These are phyloP conservation scores for Saguinus midas DNA, from an alignment of 2,113 vertebrate species.

Conservation along the genomic window DNA sequence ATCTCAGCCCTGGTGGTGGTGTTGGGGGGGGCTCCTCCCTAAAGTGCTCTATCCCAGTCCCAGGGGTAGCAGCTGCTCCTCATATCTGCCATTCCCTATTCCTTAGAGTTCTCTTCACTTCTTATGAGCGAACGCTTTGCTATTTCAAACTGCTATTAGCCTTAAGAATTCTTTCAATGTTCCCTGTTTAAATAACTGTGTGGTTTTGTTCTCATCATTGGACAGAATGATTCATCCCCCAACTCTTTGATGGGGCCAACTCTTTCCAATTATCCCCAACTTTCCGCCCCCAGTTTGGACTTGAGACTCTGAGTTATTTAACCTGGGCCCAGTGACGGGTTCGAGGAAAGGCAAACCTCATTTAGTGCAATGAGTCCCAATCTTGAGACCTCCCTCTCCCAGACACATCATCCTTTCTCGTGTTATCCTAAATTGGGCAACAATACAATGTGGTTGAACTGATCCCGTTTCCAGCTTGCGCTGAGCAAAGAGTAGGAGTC, in stretches of 20 bases:
- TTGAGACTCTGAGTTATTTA: neutral
- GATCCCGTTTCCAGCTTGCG: no score
- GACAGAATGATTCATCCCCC: neutral
- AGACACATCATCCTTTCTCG: neutral
- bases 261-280: neutral
- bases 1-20: no score
- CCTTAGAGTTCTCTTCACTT: neutral
- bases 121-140: neutral
- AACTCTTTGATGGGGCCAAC: neutral
- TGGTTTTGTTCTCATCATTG: neutral
- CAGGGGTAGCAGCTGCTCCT: neutral
- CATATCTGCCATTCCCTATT: neutral
- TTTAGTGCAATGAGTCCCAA: neutral
- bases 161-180: neutral
- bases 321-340: neutral
- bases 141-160: neutral
- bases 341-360: neutral
- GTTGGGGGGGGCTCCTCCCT: fast-evolving
- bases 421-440: neutral
- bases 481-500: neutral
- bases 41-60: neutral
- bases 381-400: neutral
- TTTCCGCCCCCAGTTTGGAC: neutral
- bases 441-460: neutral
- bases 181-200: neutral